Percentiles rank a stretch among this genome's conserved stretches.
Conservation (phyloP, 2,888 invertebrate genomes). For the Troglohyphantes excavatus region DNA sequence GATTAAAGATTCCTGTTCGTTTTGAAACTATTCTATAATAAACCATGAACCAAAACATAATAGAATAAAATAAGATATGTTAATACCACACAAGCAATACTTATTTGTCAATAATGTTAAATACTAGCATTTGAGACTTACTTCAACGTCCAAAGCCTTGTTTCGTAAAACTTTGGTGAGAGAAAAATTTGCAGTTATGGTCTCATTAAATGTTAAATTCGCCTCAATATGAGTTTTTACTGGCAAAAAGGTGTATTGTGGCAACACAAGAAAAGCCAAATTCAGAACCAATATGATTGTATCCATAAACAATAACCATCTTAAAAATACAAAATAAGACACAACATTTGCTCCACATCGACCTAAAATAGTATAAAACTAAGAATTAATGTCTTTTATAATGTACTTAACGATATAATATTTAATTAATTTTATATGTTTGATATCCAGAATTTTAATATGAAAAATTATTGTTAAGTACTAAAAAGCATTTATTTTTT, state of each 20-base stretch:
- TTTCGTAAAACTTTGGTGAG: neutral
- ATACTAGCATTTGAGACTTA: neutral
- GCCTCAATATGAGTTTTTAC: neutral
- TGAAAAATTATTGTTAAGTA: too few species aligned
- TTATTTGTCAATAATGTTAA: too few species aligned
- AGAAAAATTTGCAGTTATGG: neutral
- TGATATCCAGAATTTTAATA: too few species aligned
- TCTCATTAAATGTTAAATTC: neutral
- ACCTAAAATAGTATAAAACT: constrained; percentile 38
- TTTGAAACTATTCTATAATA: too few species aligned
- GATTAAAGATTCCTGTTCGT: too few species aligned
- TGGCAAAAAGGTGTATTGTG: constrained; percentile 13
- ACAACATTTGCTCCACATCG: constrained; percentile 52
- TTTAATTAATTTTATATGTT: too few species aligned
- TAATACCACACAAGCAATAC: too few species aligned
- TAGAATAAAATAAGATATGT: too few species aligned
- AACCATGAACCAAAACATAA: too few species aligned
- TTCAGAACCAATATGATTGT: constrained; percentile 42
- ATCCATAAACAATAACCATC: constrained; percentile 64
- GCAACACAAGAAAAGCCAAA: constrained; percentile 55
- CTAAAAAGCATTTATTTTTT: too few species aligned
- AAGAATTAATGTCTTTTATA: neutral
- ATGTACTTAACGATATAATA: too few species aligned
- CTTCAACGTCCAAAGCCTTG: neutral
- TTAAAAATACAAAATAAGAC: constrained; percentile 59